Base-by-base conservation (phyloP, 2,797 vertebrate genomes). In the Gouania willdenowi region DNA sequence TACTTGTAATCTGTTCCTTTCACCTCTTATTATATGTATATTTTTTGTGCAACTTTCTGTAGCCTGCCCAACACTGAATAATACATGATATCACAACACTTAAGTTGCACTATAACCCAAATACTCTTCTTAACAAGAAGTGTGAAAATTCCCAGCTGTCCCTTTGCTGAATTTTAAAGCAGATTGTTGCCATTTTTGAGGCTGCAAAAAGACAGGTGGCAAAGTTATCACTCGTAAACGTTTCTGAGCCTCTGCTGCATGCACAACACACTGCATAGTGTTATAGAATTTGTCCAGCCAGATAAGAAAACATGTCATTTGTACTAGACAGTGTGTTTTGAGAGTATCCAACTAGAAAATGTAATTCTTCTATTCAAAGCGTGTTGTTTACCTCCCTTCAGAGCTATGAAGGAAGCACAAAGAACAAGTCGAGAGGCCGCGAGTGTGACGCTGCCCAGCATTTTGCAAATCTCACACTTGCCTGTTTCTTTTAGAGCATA, bases 381-480 rank as follows among this genome's bases (percentile, higher is more conserved):
- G 12, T 22, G 40, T 50, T 75, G 58, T 69, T 77, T 66, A 30
- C 43, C 49, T 41, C 28, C 49, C 48, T 42, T 51, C 26, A 24
- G 46, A 61, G 65, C 51, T 32, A 39, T 51, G 38, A 50, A 12
- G 32, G 26, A 15, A 36, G 17, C 56, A 67, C 52, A 67, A 72
- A 79, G 62, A 47, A 6, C 20, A 1, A 39, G 42, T 54, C 66
- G 62, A 67, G 47, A 45, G 54, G 41, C 47, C 71, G 48, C 61
- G 60, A 62, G 56, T 63, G 40, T 23, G 35, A 77, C 61, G 45
- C 50, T 35, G 16, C 39, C 30, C 50, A 26, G 43, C 54, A 59
- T 76, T 72, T 59, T 67, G 53, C 40, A 60, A 70, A 75, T 65
- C 49, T 47, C 63, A 32, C 51, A 53, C 17, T 67, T 71, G 68